Conservation (phyloP, 2,113 vertebrate species). For the Numenius arquata region DNA sequence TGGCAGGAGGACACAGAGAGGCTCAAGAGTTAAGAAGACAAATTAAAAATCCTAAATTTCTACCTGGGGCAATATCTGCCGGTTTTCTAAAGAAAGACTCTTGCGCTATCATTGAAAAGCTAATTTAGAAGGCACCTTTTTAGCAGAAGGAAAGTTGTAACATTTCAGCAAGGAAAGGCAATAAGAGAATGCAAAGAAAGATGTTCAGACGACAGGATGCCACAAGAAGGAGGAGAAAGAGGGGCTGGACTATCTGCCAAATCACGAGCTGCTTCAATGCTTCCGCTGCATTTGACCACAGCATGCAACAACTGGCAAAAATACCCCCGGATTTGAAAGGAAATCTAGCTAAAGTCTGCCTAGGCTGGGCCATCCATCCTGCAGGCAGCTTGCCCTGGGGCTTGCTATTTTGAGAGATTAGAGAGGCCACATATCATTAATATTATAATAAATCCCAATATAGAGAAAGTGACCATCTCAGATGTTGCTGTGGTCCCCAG, state of each 20-base stretch:
- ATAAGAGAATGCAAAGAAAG: neutral
- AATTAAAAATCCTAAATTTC: neutral
- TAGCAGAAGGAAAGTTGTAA: neutral
- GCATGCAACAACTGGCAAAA: constrained; percentile 26
- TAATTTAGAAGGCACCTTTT: neutral
- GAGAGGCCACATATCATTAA: constrained; percentile 22
- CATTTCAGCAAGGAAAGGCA: neutral
- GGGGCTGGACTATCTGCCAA: constrained; percentile 3
- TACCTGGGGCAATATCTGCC: neutral
- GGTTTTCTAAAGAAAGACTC: neutral
- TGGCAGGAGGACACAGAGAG: neutral
- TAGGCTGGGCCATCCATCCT: constrained; percentile 44
- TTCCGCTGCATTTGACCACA: neutral
- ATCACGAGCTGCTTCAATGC: neutral
- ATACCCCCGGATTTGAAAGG: neutral
- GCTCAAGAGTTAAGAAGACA: neutral
- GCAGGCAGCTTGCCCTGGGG: constrained; percentile 19
- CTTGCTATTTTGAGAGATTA: constrained; percentile 32
- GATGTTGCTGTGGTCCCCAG: neutral
- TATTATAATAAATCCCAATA: neutral
- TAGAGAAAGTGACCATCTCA: neutral
- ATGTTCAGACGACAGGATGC: neutral
- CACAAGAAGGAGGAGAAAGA: neutral
- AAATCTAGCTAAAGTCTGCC: neutral
- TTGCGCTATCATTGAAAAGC: neutral